These are phyloP conservation scores for Andrena hattorfiana DNA, from an alignment of 2,888 invertebrate species.

Conservation along the genomic window DNA sequence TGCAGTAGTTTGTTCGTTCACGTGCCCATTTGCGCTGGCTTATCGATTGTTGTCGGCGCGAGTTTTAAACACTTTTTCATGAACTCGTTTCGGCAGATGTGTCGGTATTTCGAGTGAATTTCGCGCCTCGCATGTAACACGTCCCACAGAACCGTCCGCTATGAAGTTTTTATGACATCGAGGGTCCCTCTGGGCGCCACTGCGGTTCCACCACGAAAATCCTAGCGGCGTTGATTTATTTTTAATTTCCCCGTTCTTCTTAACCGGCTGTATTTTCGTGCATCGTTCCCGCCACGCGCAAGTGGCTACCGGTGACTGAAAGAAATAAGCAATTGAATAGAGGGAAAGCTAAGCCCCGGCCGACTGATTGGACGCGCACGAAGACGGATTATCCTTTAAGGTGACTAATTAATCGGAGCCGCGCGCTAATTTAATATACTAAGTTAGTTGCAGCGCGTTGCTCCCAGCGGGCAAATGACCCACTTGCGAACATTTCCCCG, in stretches of 20 bases:
- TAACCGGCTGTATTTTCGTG: too few relatives aligned
- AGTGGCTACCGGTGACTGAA: not conserved
- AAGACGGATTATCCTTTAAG: conserved; percentile 76
- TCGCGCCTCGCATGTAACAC: not conserved
- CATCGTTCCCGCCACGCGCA: too few relatives aligned
- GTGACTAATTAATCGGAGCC: conserved; percentile 75
- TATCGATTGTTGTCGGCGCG: not conserved
- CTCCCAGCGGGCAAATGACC: conserved; percentile 68
- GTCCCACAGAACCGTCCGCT: not conserved
- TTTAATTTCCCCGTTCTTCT: not conserved
- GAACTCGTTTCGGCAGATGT: not conserved
- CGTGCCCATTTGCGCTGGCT: too few relatives aligned
- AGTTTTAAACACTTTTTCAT: conserved; percentile 3
- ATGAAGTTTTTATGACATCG: not conserved
- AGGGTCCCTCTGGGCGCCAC: not conserved
- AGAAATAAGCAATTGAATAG: conserved; percentile 11
- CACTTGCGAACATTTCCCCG: conserved; percentile 69
- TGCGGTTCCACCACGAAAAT: not conserved
- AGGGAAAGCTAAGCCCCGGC: not conserved
- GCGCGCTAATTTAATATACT: conserved; percentile 74
- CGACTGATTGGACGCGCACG: conserved; percentile 17
- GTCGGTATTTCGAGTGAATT: not conserved
- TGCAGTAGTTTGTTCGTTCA: too few relatives aligned
- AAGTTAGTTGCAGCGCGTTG: conserved; percentile 63
- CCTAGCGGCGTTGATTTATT: not conserved